These are phyloP conservation scores for Leptopilina boulardi DNA, from an alignment of 1,140 invertebrate species.

Conservation along the genomic window DNA sequence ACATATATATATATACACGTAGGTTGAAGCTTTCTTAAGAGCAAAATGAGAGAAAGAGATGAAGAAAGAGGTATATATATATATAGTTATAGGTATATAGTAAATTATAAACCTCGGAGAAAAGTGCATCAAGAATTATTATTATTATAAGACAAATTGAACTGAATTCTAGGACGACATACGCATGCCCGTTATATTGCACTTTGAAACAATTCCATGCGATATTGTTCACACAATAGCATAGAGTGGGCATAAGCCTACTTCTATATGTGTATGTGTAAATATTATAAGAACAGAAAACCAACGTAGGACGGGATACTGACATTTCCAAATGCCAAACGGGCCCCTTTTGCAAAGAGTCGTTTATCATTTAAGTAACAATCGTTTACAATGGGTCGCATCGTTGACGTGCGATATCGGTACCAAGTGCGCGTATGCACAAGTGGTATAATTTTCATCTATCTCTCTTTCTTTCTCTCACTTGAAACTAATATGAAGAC, in stretches of 20 bases:
- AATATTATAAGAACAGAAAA: constrained; percentile 38
- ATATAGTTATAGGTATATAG: too few relatives aligned
- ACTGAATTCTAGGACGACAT: constrained; percentile 39
- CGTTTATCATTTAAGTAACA: constrained; percentile 62
- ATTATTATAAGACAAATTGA: constrained; percentile 24
- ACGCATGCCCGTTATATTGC: constrained; percentile 33
- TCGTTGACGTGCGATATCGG: constrained; percentile 40
- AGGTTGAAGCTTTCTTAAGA: constrained; percentile 26
- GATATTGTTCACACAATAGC: constrained; percentile 56
- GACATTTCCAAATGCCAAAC: constrained; percentile 71
- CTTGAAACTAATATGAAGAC: background rate
- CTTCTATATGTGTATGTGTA: background rate
- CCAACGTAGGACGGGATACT: constrained; percentile 64
- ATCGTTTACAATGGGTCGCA: constrained; percentile 45
- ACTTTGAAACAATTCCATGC: constrained; percentile 54
- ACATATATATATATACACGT: background rate
- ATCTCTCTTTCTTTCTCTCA: too few relatives aligned
- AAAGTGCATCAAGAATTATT: constrained; percentile 2
- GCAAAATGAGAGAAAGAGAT: background rate
- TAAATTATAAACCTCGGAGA: background rate
- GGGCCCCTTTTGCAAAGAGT: constrained; percentile 53
- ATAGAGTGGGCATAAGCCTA: constrained; percentile 46
- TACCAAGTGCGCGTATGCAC: constrained; percentile 37
- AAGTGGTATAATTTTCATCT: constrained; percentile 44
- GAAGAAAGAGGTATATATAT: constrained; percentile 4